These are phyloP conservation scores for Opisthograptis luteolata DNA, from an alignment of 2,888 invertebrate genomes.

Conservation along the genomic window DNA sequence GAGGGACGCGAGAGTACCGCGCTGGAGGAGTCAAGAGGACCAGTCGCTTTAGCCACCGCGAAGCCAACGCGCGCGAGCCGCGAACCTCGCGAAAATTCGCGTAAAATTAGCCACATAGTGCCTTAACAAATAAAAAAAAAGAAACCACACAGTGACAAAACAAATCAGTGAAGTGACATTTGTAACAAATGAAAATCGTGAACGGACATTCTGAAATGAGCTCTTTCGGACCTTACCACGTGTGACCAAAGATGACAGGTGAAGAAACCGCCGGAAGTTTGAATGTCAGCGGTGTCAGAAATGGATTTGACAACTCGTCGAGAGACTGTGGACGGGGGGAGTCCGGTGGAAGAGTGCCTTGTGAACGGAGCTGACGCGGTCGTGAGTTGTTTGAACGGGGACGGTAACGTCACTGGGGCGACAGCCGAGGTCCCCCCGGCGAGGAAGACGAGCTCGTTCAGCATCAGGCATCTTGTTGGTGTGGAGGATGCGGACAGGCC, in stretches of 20 bases:
- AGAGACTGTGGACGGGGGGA: constrained; percentile 54
- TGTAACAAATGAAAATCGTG: background rate
- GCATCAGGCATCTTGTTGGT: constrained; percentile 75
- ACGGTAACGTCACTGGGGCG: constrained; percentile 63
- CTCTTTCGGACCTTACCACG: constrained; percentile 10
- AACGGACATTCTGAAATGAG: constrained; percentile 12
- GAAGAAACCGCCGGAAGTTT: constrained; percentile 23
- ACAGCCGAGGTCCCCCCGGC: constrained; percentile 60
- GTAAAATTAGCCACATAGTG: constrained; percentile 43
- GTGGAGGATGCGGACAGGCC: constrained; percentile 63
- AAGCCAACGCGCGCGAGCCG: constrained; percentile 69
- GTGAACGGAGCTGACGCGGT: constrained; percentile 43
- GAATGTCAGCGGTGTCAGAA: constrained; percentile 46
- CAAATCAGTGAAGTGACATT: constrained; percentile 23
- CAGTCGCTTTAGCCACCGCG: constrained; percentile 76
- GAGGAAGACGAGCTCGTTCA: constrained; percentile 72
- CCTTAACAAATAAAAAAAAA: constrained; percentile 13
- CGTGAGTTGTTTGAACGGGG: constrained; percentile 57
- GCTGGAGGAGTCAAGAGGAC: constrained; percentile 71
- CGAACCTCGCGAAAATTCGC: constrained; percentile 56
- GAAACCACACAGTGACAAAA: background rate
- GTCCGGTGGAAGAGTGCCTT: constrained; percentile 38
- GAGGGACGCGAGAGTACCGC: constrained; percentile 65
- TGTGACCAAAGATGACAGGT: constrained; percentile 39
- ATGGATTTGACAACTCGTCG: constrained; percentile 82